Percentiles rank a stretch among this genome's conserved stretches.
Evolutionary conservation across 1,140 invertebrate species (phyloP).

Genomic region (Dinothrombium tinctorium): DNA sequence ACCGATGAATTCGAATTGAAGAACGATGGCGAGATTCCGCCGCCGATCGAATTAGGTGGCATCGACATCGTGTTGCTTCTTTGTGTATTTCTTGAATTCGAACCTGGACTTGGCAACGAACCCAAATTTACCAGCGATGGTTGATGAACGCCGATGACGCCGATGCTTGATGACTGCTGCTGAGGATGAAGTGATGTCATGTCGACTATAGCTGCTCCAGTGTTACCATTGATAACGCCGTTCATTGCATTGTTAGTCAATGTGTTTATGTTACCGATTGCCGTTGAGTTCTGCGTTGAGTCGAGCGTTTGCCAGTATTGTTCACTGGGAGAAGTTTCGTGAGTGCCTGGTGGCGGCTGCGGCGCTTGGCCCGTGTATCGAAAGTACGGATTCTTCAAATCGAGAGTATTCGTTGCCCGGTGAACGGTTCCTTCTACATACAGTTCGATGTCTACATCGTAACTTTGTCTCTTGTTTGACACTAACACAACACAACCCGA

Average conservation of each 20-base stretch:
- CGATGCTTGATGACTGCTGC: not conserved
- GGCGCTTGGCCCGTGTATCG: slow-evolving; percentile 27
- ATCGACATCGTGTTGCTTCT: slow-evolving; percentile 20
- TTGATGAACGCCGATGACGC: not conserved
- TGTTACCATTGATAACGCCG: slow-evolving; percentile 1
- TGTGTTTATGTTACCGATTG: too few species aligned
- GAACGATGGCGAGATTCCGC: slow-evolving; percentile 40
- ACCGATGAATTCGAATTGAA: slow-evolving; percentile 23
- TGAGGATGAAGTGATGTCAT: slow-evolving; percentile 1
- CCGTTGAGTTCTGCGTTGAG: slow-evolving; percentile 19
- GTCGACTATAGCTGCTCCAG: not conserved
- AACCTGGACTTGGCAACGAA: not conserved
- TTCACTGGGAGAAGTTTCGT: slow-evolving; percentile 69
- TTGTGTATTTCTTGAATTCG: not conserved
- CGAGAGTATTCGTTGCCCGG: slow-evolving; percentile 62
- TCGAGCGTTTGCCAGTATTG: slow-evolving; percentile 65
- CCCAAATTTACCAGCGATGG: slow-evolving; percentile 1
- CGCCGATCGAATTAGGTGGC: slow-evolving; percentile 41
- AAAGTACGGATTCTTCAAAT: slow-evolving; percentile 98
- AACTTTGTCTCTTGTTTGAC: slow-evolving; percentile 91
- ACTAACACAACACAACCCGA: slow-evolving; percentile 63
- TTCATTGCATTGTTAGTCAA: not conserved
- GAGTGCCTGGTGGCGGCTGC: slow-evolving; percentile 48
- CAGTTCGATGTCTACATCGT: slow-evolving; percentile 93
- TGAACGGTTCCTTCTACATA: slow-evolving; percentile 62